Evolutionary conservation across 2,888 invertebrate genomes (phyloP), one percentile per base, ranked within the genome.

Genomic region (Erpobdella octoculata): DNA sequence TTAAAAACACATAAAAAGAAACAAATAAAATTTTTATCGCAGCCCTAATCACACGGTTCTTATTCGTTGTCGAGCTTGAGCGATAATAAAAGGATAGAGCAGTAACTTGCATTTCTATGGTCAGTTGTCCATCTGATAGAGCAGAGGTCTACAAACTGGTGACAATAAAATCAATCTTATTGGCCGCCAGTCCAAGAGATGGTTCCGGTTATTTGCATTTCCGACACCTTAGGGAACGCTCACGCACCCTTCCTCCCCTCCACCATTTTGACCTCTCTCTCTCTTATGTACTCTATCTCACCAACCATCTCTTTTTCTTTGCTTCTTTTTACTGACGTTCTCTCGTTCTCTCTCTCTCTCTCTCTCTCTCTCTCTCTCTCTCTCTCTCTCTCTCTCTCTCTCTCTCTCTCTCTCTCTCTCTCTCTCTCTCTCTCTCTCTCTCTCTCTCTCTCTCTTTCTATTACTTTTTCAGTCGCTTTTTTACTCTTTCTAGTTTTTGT

Each of bases 251-350:
- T n/a, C 8, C 25, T 5, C 41, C 31, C 28, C 18, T 28, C 12
- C 31, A 69, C 58, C 48, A 33, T 58, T 67, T 9, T 12, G 36
- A 18, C 65, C 68, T 67, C 28, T 64, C 65, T 31, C 65, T 28
- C 9, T 66, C 28, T 25, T 21, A 21, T 66, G 9, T 68, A 61
- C 65, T 68, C 68, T 66, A 12, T 25, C 28, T 12, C 15, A 15
- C 15, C 28, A 67, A 18, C 28, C 21, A 66, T 31, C 65, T 66
- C 28, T 66, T 66, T 68, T 15, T 18, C 15, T 12, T 66, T 15
- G 12, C 33, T 64, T 62, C 59, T 68, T 36, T 25, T 33, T n/a
- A 31, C 66, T 28, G 8, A 33, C 28, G 21, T 31, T n/a, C n/a
- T n/a, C n/a, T n/a, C n/a, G n/a, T n/a, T n/a, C n/a, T n/a, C n/a